Conservation (phyloP, 2,888 invertebrate genomes). For the Ametastegia equiseti region DNA sequence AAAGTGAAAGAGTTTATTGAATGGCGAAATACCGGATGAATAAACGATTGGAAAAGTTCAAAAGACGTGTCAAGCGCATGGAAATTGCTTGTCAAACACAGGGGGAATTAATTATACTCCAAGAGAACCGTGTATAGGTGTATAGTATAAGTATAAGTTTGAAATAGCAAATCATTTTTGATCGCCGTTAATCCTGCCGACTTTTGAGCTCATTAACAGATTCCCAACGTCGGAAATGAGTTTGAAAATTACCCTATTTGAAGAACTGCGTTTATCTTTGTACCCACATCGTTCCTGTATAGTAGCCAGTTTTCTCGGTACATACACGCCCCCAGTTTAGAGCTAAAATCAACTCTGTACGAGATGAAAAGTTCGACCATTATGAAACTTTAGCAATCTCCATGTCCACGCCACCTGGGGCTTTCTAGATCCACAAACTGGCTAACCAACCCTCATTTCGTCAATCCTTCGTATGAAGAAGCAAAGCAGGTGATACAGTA, state of each 20-base stretch:
- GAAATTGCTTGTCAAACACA: conserved; percentile 41
- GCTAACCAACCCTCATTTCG: neutral
- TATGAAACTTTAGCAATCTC: conserved; percentile 12
- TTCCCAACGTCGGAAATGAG: neutral
- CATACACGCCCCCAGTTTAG: neutral
- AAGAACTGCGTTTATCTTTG: neutral
- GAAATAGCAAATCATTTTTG: conserved; percentile 14
- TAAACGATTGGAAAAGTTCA: conserved; percentile 14
- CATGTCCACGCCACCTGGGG: conserved; percentile 3
- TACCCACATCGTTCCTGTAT: neutral
- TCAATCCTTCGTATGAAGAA: neutral
- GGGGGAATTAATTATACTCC: conserved; percentile 18
- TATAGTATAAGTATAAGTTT: neutral
- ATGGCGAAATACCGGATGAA: neutral
- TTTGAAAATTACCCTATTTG: neutral
- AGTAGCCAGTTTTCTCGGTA: neutral
- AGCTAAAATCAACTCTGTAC: neutral
- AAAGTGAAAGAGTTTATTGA: neutral
- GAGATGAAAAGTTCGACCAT: neutral
- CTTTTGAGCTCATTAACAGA: neutral
- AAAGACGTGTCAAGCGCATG: neutral
- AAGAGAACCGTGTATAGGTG: neutral
- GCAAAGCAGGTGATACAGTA: neutral
- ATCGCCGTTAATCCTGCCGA: neutral
- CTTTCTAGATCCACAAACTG: neutral